Base-by-base conservation (phyloP, 2,888 invertebrate genomes). In the Napeogenes sylphis region DNA sequence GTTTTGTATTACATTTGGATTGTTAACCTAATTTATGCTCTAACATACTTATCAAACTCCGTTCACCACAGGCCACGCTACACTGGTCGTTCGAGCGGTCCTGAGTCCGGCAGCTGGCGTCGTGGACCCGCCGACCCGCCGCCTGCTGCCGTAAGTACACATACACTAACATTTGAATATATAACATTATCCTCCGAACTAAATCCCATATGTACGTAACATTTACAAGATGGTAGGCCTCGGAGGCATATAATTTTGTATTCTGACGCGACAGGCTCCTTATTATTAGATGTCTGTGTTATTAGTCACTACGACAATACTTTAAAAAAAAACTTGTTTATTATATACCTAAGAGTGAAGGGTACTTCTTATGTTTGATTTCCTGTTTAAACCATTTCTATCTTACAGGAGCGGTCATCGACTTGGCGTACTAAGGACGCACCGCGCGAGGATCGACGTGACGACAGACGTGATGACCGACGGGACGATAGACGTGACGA, bases 361-460 rank as follows among this genome's bases (percentile, higher is more conserved):
- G 21, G 1, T 42, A 42, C 12, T 10, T 42, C 10, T 35, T 6
- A 35, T 35, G 6, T 6, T 35, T 35, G 4, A 35, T 35, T 35
- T 35, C 53, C 8, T 14, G 14, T 45, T n/a, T 32, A 38, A 32
- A 13, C 55, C 10, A 58, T n/a, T 35, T 51, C 30, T 51, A 51
- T 51, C 2, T 10, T 8, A 21, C 73, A 89, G 90, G 89, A 90
- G 45, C 88, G 90, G 2, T 77, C 87, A 0, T 80, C 86, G 0
- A 71, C 84, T 0, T 90, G 90, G 90, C 83, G 90, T 0, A 75
- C 82, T 3, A 90, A 87, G 68, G 88, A 89, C 60, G 82, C 45
- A 73, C 71, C 73, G 6, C 74, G 76, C 10, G 76, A 70, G 55
- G 71, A 67, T 5, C 68, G 68, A 10, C 61, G 72, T 14, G 75